These are phyloP conservation scores for Thalassophryne amazonica DNA, from an alignment of 2,797 vertebrate species.

Conservation along the genomic window DNA sequence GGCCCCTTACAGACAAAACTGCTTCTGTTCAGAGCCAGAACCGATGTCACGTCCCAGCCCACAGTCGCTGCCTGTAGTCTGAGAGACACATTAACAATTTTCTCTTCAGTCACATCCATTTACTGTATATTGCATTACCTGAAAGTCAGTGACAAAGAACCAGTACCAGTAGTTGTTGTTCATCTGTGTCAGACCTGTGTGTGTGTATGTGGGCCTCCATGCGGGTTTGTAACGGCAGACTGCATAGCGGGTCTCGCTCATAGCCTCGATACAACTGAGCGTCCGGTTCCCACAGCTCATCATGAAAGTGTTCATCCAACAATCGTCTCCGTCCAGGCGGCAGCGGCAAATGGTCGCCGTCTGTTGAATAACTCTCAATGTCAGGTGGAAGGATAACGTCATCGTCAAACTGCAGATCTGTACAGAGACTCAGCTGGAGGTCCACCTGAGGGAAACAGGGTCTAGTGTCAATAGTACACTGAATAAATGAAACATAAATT, in stretches of 20 bases:
- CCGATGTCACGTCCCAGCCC: slow-evolving; percentile 71
- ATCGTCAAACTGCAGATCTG: slow-evolving; percentile 66
- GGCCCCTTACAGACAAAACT: slow-evolving; percentile 76
- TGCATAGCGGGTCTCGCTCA: slow-evolving; percentile 24
- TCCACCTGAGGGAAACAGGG: slow-evolving; percentile 4
- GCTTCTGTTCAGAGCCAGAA: slow-evolving; percentile 70
- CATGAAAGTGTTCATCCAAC: slow-evolving; percentile 74
- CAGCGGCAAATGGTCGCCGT: slow-evolving; percentile 81
- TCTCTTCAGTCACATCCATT: too few relatives aligned
- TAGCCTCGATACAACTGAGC: slow-evolving; percentile 13
- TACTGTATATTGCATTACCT: too few relatives aligned
- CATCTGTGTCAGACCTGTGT: slow-evolving; percentile 74
- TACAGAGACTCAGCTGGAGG: slow-evolving; percentile 41
- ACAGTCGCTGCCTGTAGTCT: slow-evolving; percentile 50
- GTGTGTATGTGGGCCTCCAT: slow-evolving; percentile 78
- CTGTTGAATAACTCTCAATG: slow-evolving; percentile 73
- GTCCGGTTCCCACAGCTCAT: slow-evolving; percentile 49
- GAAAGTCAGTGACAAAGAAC: too few relatives aligned
- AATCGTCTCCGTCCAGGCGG: slow-evolving; percentile 67
- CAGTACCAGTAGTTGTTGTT: neutral
- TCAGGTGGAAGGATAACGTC: slow-evolving; percentile 69
- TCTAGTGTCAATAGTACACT: too few relatives aligned
- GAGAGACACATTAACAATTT: slow-evolving; percentile 7
- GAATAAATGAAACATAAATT: too few relatives aligned
- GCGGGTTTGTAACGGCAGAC: slow-evolving; percentile 60